A percentile compares a stretch with the other conserved stretches of the same genome.
Evolutionary conservation across 2,113 vertebrate species (phyloP).

Genomic region (Theropithecus gelada): DNA sequence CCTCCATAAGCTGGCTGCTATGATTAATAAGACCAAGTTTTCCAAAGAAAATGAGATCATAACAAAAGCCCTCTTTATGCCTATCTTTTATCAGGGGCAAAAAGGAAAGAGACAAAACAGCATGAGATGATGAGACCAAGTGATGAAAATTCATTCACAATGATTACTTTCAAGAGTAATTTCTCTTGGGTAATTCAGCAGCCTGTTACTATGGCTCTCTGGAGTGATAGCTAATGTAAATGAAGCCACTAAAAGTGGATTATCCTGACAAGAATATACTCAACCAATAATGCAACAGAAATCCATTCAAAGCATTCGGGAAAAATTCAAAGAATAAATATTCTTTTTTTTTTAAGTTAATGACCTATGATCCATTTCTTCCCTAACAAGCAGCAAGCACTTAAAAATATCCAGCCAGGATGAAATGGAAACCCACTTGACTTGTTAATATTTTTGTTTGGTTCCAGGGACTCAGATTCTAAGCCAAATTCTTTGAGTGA

Average conservation of each 20-base stretch:
- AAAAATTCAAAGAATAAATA: conserved; percentile 66
- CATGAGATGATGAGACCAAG: conserved; percentile 65
- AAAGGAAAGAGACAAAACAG: conserved; percentile 59
- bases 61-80: conserved; percentile 51
- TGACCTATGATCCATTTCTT: conserved; percentile 39
- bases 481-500: conserved; percentile 22
- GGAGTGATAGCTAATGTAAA: conserved; percentile 57
- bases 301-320: conserved; percentile 44
- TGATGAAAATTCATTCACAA: conserved; percentile 69
- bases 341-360: conserved; percentile 20
- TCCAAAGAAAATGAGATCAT: conserved; percentile 61
- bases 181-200: conserved; percentile 56
- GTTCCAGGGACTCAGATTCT: background rate
- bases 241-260: conserved; percentile 43
- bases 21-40: conserved; percentile 61
- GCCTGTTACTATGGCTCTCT: conserved; percentile 20
- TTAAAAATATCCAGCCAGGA: conserved; percentile 44
- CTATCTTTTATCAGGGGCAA: conserved; percentile 42
- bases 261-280: conserved; percentile 48
- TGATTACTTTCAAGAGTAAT: conserved; percentile 69
- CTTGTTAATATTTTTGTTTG: background rate
- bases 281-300: conserved; percentile 55
- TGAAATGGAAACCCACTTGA: conserved; percentile 10
- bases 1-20: background rate
- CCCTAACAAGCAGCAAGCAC: conserved; percentile 19